Evolutionary conservation across 1,140 invertebrate genomes (phyloP).

Genomic region (Amyelois transitella): DNA sequence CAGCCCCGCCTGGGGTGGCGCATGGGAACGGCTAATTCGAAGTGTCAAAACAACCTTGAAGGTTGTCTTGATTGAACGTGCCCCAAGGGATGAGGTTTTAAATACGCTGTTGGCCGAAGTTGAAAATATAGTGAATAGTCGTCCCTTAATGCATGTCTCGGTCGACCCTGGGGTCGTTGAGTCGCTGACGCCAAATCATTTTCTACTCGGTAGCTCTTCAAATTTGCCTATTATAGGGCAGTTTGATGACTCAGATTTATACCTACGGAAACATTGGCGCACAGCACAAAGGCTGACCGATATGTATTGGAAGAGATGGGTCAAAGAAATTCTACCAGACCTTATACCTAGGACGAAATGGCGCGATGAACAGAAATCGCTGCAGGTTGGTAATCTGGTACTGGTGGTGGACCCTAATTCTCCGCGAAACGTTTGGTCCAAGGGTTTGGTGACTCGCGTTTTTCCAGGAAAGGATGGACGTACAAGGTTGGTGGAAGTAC

Average conservation of each 20-base stretch:
- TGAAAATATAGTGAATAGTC: constrained; percentile 4
- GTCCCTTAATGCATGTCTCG: constrained; percentile 1
- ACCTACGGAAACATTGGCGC: constrained; percentile 2
- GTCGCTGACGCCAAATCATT: constrained; percentile 1
- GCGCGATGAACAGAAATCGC: constrained; percentile 12
- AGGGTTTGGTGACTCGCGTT: constrained; percentile 10
- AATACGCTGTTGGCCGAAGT: not conserved
- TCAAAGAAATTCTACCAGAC: constrained; percentile 12
- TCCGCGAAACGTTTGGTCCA: constrained; percentile 20
- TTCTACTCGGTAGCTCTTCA: not conserved
- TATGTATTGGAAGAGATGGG: constrained; percentile 13
- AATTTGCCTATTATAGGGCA: not conserved
- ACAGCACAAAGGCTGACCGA: constrained; percentile 4
- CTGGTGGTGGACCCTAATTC: constrained; percentile 19
- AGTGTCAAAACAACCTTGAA: constrained; percentile 2
- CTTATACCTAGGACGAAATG: constrained; percentile 25
- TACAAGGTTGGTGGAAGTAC: constrained; percentile 16
- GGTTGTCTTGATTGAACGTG: constrained; percentile 1
- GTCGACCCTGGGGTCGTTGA: not conserved
- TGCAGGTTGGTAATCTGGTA: constrained; percentile 25
- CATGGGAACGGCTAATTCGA: constrained; percentile 3
- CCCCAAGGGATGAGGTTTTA: not conserved
- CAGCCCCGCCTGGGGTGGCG: constrained; percentile 28
- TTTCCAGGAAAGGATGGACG: constrained; percentile 17
- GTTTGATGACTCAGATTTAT: constrained; percentile 4